A percentile compares a stretch with the other conserved stretches of the same genome.
Evolutionary conservation across 1,140 invertebrate species (phyloP).

Genomic region (Trichonephila clavata): DNA sequence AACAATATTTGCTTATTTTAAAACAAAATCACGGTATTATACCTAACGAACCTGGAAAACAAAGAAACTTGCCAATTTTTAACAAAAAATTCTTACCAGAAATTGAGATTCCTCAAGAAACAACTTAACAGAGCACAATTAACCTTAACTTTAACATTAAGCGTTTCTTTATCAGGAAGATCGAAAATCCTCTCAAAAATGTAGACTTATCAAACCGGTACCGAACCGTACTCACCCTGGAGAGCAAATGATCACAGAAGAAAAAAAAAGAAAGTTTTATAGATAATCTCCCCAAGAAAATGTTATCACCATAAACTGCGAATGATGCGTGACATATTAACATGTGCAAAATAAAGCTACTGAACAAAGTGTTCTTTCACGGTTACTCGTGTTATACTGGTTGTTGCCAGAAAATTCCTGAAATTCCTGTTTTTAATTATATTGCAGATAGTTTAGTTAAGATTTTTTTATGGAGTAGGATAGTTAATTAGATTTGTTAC

Average conservation of each 20-base stretch:
- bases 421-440: too few species aligned
- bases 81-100: not conserved
- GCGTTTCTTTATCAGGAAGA: not conserved
- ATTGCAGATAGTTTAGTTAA: too few species aligned
- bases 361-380: not conserved
- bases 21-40: too few species aligned
- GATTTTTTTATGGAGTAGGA: too few species aligned
- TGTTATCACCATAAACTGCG: slow-evolving; percentile 61
- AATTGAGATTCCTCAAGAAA: not conserved
- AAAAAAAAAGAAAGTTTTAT: not conserved
- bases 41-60: too few species aligned
- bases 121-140: not conserved
- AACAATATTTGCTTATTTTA: too few species aligned
- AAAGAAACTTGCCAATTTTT: not conserved
- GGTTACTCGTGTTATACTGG: not conserved
- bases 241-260: not conserved
- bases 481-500: too few species aligned
- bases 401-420: not conserved
- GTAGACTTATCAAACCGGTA: not conserved
- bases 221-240: not conserved
- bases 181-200: not conserved
- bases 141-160: not conserved
- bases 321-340: slow-evolving; percentile 58
- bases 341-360: slow-evolving; percentile 12
- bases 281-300: slow-evolving; percentile 18